Percentiles rank a stretch among this genome's conserved stretches.
These are phyloP conservation scores for Psittacula echo DNA, from an alignment of 2,797 vertebrate species.

Conservation along the genomic window DNA sequence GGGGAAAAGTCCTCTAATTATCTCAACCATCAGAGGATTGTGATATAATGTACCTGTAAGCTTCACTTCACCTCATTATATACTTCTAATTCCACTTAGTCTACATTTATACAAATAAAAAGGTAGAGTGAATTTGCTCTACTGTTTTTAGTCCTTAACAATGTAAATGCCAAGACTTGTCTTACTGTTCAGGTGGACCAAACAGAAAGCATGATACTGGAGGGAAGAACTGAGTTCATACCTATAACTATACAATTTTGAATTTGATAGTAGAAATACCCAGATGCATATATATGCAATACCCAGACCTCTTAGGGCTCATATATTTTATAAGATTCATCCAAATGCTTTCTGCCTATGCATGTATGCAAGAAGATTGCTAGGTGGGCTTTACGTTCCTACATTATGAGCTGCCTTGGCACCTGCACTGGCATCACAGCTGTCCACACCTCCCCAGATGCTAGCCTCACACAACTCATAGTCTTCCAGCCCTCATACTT, in stretches of 20 bases:
- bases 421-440: background rate
- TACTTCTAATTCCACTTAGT: background rate
- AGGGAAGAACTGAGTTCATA: background rate
- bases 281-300: background rate
- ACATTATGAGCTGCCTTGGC: background rate
- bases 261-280: background rate
- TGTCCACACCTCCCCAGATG: background rate
- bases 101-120: background rate
- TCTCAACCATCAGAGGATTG: background rate
- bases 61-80: background rate
- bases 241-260: background rate
- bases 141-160: background rate
- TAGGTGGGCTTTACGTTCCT: background rate
- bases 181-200: background rate
- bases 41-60: background rate
- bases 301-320: background rate
- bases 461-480: rapidly evolving
- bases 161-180: background rate
- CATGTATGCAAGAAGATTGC: background rate
- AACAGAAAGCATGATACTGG: background rate
- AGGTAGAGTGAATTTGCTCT: background rate
- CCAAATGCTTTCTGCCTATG: background rate
- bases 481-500: background rate
- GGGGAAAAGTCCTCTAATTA: background rate
- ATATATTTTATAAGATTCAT: background rate